Percentiles rank a stretch among this genome's conserved stretches.
These are phyloP conservation scores for Sciurus vulgaris DNA, from an alignment of 2,797 vertebrate species.

Conservation along the genomic window DNA sequence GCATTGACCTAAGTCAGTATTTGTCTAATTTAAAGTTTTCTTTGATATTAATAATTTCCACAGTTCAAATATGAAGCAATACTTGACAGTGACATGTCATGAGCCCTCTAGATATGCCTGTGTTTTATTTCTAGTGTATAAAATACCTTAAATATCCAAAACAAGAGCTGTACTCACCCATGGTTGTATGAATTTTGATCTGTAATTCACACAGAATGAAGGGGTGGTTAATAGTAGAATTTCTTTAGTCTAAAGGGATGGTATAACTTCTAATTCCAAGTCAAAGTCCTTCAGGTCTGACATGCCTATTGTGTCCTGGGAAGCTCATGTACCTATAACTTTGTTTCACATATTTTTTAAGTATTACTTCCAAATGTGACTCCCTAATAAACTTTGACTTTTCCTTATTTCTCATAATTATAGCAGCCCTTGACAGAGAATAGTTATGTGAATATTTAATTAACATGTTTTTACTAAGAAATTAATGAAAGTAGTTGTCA, in stretches of 20 bases:
- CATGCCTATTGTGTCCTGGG: not conserved
- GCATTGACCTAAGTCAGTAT: not conserved
- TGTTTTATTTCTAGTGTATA: not conserved
- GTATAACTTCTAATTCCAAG: not conserved
- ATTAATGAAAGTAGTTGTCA: not conserved
- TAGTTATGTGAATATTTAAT: not conserved
- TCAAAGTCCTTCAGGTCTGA: not conserved
- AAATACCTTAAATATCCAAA: not conserved
- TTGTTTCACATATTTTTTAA: not conserved
- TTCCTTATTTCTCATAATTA: conserved; percentile 15
- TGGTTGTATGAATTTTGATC: not conserved
- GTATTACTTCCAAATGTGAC: not conserved
- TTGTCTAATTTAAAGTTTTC: not conserved
- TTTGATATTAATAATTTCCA: not conserved
- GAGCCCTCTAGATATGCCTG: not conserved
- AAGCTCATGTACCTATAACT: not conserved
- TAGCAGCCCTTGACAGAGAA: not conserved
- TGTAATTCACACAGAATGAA: not conserved
- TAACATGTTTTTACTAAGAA: not conserved
- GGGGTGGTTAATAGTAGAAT: not conserved
- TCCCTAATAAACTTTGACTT: not conserved
- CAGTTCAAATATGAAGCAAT: not conserved
- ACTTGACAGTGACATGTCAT: not conserved
- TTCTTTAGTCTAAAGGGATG: not conserved
- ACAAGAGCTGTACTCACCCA: not conserved